Conservation (phyloP, 2,888 invertebrate genomes). For the Cheilosia urbana region DNA sequence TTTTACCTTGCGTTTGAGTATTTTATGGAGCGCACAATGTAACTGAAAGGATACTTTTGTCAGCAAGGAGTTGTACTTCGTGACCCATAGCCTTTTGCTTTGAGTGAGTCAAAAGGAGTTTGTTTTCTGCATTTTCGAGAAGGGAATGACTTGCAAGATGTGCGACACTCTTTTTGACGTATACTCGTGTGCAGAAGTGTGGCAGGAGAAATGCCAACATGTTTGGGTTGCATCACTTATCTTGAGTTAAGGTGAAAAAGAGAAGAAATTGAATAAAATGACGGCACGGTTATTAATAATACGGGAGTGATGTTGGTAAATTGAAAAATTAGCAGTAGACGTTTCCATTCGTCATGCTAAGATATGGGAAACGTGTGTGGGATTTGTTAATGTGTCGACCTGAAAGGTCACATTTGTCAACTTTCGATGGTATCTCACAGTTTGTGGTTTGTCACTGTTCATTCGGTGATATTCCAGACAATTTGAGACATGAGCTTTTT, state of each 20-base stretch:
- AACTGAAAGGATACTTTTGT: slow-evolving; percentile 49
- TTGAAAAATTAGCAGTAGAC: not conserved
- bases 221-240: not conserved
- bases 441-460: too few relatives aligned
- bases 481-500: too few relatives aligned
- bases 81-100: slow-evolving; percentile 68
- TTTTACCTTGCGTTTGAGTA: slow-evolving; percentile 33
- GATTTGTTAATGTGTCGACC: not conserved
- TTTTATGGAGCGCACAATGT: slow-evolving; percentile 38
- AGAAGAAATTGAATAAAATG: not conserved
- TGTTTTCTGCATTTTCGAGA: slow-evolving; percentile 28
- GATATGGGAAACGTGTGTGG: not conserved
- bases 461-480: too few relatives aligned
- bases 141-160: slow-evolving; percentile 31
- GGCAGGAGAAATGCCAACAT: slow-evolving; percentile 18
- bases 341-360: not conserved
- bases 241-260: not conserved
- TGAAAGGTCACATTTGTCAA: not conserved
- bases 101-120: slow-evolving; percentile 24
- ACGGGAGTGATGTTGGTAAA: not conserved
- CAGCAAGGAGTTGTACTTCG: slow-evolving; percentile 43
- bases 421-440: not conserved
- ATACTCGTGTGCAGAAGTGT: slow-evolving; percentile 6
- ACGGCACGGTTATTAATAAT: slow-evolving; percentile 3
- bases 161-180: slow-evolving; percentile 15